Conservation (phyloP, 2,797 vertebrate genomes). For the Philypnodon macrostomus region DNA sequence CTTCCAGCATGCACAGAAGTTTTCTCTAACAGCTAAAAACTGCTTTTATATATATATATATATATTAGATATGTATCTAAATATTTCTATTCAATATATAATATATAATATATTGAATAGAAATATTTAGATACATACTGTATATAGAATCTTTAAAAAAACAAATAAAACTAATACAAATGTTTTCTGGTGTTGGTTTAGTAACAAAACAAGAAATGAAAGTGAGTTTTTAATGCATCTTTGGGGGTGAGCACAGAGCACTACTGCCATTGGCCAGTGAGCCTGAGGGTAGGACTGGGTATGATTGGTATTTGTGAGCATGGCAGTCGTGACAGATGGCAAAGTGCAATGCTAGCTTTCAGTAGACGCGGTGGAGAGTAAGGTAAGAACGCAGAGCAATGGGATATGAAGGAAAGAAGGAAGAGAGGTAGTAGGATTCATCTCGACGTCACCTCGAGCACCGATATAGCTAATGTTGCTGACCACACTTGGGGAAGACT, state of each 20-base stretch:
- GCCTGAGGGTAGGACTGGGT: conserved; percentile 23
- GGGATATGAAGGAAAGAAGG: conserved; percentile 21
- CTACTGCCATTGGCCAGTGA: conserved; percentile 30
- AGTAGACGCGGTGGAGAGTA: conserved; percentile 41
- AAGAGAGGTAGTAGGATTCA: conserved; percentile 34
- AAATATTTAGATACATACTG: too few species aligned
- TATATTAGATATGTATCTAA: too few species aligned
- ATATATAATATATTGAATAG: too few species aligned
- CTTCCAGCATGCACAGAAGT: too few species aligned
- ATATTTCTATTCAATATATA: too few species aligned
- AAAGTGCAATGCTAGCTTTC: conserved; percentile 65
- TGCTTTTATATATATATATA: too few species aligned
- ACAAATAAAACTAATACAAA: too few species aligned
- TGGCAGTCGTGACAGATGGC: conserved; percentile 74
- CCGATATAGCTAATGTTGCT: conserved; percentile 74
- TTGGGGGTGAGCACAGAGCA: conserved; percentile 27
- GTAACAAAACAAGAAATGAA: too few species aligned
- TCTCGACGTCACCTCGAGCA: conserved; percentile 48
- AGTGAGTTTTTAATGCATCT: not conserved
- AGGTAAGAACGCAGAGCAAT: conserved; percentile 41
- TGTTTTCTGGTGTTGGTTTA: too few species aligned
- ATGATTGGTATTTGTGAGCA: conserved; percentile 61
- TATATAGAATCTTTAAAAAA: too few species aligned
- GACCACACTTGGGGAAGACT: conserved; percentile 53
- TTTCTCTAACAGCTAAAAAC: too few species aligned